Evolutionary conservation across 2,113 vertebrate species (phyloP), one percentile per base, ranked within the genome.

Genomic region (Serranochromis macrocephalus): DNA sequence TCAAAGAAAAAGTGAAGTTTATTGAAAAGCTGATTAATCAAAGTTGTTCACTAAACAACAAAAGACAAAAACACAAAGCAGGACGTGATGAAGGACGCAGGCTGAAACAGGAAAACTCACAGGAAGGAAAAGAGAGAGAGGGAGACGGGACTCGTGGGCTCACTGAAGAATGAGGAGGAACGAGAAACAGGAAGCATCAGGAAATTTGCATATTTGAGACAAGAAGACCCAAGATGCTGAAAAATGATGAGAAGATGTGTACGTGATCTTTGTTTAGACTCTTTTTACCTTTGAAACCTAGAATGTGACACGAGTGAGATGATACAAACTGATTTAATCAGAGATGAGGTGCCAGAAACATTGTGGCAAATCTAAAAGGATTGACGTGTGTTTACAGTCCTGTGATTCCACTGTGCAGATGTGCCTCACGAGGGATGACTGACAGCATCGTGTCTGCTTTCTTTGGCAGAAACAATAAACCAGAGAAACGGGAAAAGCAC

Each of bases 381-480:
- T 0, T 16, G 0, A 16, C 0, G n/a, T 38, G 78, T 26, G 8
- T 26, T 3, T 0, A 0, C 24, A 47, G 40, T 11, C 68, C 68
- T 45, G 38, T 0, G 66, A 26, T 16, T 7, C 1, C 66, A 26
- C 38, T 24, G 61, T 38, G 36, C 63, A 40, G 38, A 16, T 2
- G 7, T 16, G 66, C n/a, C 0, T 71, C 21, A 73, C 0, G 21
- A 21, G 29, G 29, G 61, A 9, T 1, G 0, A 49, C 7, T 7
- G 49, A 55, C 51, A 80, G 78, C 31, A 2, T 82, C 6, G 7
- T 21, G 12, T 42, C 14, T 54, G 82, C 38, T 73, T 45, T 79
- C 13, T 51, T 7, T 51, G 49, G 33, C 11, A 49, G 49, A 63
- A 47, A 9, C 47, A 33, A 21, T 55, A 11, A 85, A 66, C 42